Percentiles rank a stretch among this genome's conserved stretches.
phyloP scores from a whole-genome alignment of 2,797 vertebrate species.

The Mus caroli region DNA sequence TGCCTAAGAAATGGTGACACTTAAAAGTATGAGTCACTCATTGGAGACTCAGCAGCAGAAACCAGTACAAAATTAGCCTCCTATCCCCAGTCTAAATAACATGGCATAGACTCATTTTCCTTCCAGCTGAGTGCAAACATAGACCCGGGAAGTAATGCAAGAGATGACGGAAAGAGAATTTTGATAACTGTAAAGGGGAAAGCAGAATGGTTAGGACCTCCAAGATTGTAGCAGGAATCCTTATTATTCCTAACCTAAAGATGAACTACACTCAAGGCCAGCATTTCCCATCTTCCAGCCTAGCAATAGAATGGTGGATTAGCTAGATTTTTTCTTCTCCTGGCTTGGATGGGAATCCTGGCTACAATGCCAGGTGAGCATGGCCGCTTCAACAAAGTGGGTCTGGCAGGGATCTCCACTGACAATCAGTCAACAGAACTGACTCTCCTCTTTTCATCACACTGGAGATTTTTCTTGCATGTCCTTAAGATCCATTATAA shows the following conservation, averaged over 20 bases:
- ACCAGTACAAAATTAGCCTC: conserved; percentile 50
- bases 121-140: conserved; percentile 1
- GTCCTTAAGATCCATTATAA: not conserved
- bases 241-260: not conserved
- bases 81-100: conserved; percentile 24
- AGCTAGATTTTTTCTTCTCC: not conserved
- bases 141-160: conserved; percentile 51
- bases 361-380: not conserved
- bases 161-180: conserved; percentile 4
- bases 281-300: not conserved
- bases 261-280: not conserved
- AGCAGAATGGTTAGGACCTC: conserved; percentile 10
- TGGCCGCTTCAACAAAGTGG: not conserved
- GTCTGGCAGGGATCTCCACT: not conserved
- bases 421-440: not conserved
- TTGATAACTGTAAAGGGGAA: not conserved
- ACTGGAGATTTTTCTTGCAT: not conserved
- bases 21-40: conserved; percentile 42
- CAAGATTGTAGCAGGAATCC: not conserved
- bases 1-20: conserved; percentile 24
- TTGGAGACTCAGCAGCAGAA: conserved; percentile 55
- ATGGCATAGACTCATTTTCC: conserved; percentile 3
- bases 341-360: conserved; percentile 15
- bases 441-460: not conserved
- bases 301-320: conserved; percentile 9